Percentiles rank a stretch among this genome's conserved stretches.
Evolutionary conservation across 2,113 vertebrate genomes (phyloP).

Genomic region (Hoplias malabaricus): DNA sequence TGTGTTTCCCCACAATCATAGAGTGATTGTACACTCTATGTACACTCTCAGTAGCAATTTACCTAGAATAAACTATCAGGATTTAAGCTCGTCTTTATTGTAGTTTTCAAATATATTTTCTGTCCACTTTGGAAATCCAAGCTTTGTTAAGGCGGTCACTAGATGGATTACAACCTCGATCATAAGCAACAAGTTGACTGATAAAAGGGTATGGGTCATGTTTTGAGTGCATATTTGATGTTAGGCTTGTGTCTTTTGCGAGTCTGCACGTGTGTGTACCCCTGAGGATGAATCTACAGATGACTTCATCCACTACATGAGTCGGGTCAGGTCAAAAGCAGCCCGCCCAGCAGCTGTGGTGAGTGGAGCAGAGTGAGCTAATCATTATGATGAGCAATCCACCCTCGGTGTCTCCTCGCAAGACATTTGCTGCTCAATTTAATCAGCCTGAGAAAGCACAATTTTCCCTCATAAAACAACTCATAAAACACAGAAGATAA

Average conservation of each 20-base stretch:
- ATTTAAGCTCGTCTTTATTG: no score
- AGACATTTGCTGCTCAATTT: background rate
- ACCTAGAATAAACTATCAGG: no score
- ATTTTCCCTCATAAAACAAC: background rate
- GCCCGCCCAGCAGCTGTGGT: conserved; percentile 40
- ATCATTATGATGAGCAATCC: background rate
- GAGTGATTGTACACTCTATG: no score
- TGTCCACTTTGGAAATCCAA: no score
- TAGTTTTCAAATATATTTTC: no score
- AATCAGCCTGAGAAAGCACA: background rate
- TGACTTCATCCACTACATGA: conserved; percentile 52
- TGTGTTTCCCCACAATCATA: no score
- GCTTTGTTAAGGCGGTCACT: no score
- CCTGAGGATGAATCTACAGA: background rate
- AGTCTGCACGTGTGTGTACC: conserved; percentile 8
- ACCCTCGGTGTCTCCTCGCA: background rate
- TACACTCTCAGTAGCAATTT: no score
- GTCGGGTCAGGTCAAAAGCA: conserved; percentile 37
- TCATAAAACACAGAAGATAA: background rate
- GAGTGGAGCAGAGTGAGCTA: conserved; percentile 17
- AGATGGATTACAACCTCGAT: background rate
- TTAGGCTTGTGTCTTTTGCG: background rate
- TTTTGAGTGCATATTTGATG: background rate
- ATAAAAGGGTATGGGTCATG: background rate
- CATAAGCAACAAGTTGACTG: background rate